Percentiles rank a stretch among this genome's conserved stretches.
These are phyloP conservation scores for Drosophila flavopinicola DNA, from an alignment of 2,888 invertebrate genomes.

Conservation along the genomic window DNA sequence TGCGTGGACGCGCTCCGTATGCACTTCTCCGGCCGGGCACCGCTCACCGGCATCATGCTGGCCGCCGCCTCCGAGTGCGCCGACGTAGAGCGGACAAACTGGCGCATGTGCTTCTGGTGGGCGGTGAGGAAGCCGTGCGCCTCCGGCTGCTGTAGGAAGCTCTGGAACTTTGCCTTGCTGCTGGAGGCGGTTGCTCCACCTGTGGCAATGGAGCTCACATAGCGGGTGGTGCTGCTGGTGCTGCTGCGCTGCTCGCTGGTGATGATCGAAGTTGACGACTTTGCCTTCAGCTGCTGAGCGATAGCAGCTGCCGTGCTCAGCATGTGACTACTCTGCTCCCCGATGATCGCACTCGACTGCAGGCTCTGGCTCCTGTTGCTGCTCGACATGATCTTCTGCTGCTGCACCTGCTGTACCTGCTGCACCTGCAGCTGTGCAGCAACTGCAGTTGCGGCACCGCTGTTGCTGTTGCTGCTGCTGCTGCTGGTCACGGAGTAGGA, in stretches of 20 bases:
- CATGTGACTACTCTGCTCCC: conserved; percentile 69
- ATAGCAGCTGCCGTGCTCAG: conserved; percentile 74
- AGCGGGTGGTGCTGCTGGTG: conserved; percentile 65
- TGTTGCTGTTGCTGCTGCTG: conserved; percentile 56
- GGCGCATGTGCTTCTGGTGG: conserved; percentile 84
- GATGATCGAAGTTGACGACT: conserved; percentile 83
- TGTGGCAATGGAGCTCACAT: conserved; percentile 51
- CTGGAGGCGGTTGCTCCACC: conserved; percentile 32
- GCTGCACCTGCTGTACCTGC: conserved; percentile 42
- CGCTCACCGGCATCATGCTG: conserved; percentile 54
- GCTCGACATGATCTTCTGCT: conserved; percentile 78
- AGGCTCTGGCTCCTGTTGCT: conserved; percentile 82
- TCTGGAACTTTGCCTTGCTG: conserved; percentile 83
- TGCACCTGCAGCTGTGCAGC: conserved; percentile 25
- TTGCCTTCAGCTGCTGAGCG: conserved; percentile 85
- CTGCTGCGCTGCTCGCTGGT: conserved; percentile 79
- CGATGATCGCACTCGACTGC: conserved; percentile 76
- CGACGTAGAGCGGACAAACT: conserved; percentile 84
- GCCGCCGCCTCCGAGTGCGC: conserved; percentile 83
- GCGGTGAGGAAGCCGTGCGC: conserved; percentile 82
- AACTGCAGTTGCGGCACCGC: conserved; percentile 25
- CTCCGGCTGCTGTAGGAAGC: conserved; percentile 84
- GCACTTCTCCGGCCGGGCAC: conserved; percentile 81
- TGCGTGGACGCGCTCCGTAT: conserved; percentile 84
- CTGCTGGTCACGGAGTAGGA: conserved; percentile 68